Conservation (phyloP, 2,113 vertebrate species). For the Mus pahari region DNA sequence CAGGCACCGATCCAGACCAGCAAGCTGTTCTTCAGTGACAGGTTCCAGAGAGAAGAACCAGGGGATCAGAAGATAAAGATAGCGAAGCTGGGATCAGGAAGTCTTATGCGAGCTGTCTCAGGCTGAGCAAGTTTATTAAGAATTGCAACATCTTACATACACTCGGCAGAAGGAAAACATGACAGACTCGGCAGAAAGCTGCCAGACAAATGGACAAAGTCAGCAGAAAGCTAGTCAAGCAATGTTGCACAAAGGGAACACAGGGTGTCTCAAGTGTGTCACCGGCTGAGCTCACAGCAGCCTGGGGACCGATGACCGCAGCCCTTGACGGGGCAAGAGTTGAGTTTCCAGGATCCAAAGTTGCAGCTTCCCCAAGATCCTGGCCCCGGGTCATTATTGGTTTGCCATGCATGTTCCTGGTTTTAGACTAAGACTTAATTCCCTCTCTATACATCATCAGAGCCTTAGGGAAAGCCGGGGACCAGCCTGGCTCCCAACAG, state of each 20-base stretch:
- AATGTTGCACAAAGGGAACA: not conserved
- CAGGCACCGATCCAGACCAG: not conserved
- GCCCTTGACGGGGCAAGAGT: too few species aligned
- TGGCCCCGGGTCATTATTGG: not conserved
- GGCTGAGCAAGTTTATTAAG: not conserved
- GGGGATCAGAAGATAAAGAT: not conserved
- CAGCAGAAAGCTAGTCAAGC: not conserved
- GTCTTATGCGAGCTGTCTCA: not conserved
- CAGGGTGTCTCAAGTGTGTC: not conserved
- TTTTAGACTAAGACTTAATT: not conserved
- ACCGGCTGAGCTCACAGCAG: not conserved
- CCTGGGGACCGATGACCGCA: not conserved
- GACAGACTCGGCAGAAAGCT: not conserved
- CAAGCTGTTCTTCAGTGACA: not conserved
- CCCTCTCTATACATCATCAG: not conserved
- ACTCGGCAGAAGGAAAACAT: not conserved
- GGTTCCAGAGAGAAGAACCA: not conserved
- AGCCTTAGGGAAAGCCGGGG: not conserved
- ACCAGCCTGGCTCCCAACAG: not conserved
- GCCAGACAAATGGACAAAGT: not conserved
- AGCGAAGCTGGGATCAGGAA: not conserved
- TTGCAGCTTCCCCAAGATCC: not conserved
- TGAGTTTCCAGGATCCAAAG: not conserved
- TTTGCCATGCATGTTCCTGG: not conserved
- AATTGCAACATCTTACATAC: not conserved